Evolutionary conservation across 2,113 vertebrate species (phyloP).

Genomic region (Silurus glanis): DNA sequence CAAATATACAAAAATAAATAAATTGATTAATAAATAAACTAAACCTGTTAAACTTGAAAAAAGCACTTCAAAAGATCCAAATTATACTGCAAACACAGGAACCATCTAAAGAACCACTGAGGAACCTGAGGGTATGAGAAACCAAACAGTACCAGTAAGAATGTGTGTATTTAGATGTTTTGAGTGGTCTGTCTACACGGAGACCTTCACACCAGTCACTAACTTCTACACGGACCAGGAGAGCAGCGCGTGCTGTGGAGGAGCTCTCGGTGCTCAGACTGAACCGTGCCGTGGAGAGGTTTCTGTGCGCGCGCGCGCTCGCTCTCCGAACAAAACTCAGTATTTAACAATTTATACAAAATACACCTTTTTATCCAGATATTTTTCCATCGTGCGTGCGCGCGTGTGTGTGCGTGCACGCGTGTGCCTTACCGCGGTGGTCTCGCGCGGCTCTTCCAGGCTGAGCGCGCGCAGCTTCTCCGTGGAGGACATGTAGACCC

Average conservation of each 20-base stretch:
- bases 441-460: constrained; percentile 21
- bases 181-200: not conserved
- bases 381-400: not conserved
- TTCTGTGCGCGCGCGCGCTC: not conserved
- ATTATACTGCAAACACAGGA: not conserved
- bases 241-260: not conserved
- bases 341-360: not conserved
- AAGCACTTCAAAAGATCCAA: not conserved
- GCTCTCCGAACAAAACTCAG: not conserved
- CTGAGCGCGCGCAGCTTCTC: constrained; percentile 33
- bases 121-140: not conserved
- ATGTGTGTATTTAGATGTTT: not conserved
- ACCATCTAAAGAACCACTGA: not conserved
- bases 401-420: not conserved
- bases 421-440: constrained; percentile 15
- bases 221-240: not conserved
- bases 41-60: too few relatives aligned
- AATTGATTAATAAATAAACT: too few relatives aligned
- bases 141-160: not conserved
- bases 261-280: not conserved
- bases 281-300: too few relatives aligned
- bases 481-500: constrained; percentile 28
- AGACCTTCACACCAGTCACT: too few relatives aligned
- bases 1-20: too few relatives aligned
- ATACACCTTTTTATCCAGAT: not conserved